A percentile compares a stretch with the other conserved stretches of the same genome.
These are phyloP conservation scores for Liasis olivaceus DNA, from an alignment of 2,797 vertebrate genomes.

Conservation along the genomic window DNA sequence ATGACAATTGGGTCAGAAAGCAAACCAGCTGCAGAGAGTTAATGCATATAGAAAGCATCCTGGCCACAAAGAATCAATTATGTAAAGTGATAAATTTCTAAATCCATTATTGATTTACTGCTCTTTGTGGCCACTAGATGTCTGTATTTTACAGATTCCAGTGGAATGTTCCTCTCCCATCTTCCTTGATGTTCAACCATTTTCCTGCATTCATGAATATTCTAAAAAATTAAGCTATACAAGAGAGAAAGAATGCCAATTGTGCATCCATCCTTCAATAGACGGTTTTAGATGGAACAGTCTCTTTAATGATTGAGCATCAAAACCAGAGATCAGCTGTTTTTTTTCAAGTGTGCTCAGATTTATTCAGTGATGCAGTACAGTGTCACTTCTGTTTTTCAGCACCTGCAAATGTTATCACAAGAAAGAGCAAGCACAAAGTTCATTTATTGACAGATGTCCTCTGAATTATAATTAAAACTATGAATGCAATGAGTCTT, in stretches of 20 bases:
- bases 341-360: neutral
- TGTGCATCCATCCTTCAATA: neutral
- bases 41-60: neutral
- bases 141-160: slow-evolving; percentile 39
- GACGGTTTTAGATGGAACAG: neutral
- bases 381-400: neutral
- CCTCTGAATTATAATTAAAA: slow-evolving; percentile 26
- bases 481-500: neutral
- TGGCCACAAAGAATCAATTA: neutral
- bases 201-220: slow-evolving; percentile 38
- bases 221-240: neutral
- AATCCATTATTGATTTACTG: neutral
- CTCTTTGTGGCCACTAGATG: slow-evolving; percentile 64
- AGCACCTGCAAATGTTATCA: neutral
- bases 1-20: neutral
- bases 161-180: neutral
- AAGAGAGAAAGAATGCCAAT: neutral
- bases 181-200: slow-evolving; percentile 53
- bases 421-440: slow-evolving; percentile 26
- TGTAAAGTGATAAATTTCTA: neutral
- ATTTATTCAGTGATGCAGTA: neutral
- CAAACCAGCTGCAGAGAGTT: neutral
- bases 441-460: slow-evolving; percentile 22
- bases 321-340: neutral
- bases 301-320: neutral